Percentiles rank a stretch among this genome's conserved stretches.
phyloP scores from a whole-genome alignment of 2,113 vertebrate genomes.

The Forbesichthys papilliferus region DNA sequence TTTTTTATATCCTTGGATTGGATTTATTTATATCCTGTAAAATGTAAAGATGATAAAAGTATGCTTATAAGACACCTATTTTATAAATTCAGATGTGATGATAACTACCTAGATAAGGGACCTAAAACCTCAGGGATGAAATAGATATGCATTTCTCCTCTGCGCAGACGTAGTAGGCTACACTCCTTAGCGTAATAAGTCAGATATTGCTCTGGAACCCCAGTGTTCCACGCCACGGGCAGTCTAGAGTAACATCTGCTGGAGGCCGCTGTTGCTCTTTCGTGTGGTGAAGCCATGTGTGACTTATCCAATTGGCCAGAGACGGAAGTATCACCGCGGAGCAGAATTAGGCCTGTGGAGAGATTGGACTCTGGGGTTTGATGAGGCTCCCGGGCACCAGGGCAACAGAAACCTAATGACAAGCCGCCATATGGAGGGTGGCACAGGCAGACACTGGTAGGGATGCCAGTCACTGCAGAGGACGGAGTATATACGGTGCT shows the following conservation, averaged over 20 bases:
- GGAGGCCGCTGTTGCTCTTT: slow-evolving; percentile 67
- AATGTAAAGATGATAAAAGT: slow-evolving; percentile 29
- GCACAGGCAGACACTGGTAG: slow-evolving; percentile 58
- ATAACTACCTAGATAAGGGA: slow-evolving; percentile 6
- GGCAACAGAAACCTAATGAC: slow-evolving; percentile 67
- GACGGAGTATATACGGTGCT: slow-evolving; percentile 45
- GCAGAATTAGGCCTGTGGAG: slow-evolving; percentile 62
- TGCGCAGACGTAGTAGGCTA: slow-evolving; percentile 21
- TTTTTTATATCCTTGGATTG: neutral
- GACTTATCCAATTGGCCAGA: slow-evolving; percentile 69
- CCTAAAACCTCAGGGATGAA: neutral
- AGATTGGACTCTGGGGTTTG: slow-evolving; percentile 64
- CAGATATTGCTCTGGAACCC: slow-evolving; percentile 52
- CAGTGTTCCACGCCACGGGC: slow-evolving; percentile 56
- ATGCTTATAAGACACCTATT: neutral
- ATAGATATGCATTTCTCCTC: slow-evolving; percentile 7
- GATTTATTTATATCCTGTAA: neutral
- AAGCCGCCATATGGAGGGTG: slow-evolving; percentile 64
- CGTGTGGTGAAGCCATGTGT: slow-evolving; percentile 66
- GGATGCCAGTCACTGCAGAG: slow-evolving; percentile 60
- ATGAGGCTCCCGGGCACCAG: slow-evolving; percentile 43
- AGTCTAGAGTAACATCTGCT: slow-evolving; percentile 62
- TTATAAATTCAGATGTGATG: slow-evolving; percentile 37
- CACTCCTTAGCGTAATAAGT: slow-evolving; percentile 38
- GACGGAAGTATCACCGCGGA: slow-evolving; percentile 65